Percentiles rank a stretch among this genome's conserved stretches.
Evolutionary conservation across 2,797 vertebrate genomes (phyloP).

Genomic region (Petrocephalus schoutedeni): DNA sequence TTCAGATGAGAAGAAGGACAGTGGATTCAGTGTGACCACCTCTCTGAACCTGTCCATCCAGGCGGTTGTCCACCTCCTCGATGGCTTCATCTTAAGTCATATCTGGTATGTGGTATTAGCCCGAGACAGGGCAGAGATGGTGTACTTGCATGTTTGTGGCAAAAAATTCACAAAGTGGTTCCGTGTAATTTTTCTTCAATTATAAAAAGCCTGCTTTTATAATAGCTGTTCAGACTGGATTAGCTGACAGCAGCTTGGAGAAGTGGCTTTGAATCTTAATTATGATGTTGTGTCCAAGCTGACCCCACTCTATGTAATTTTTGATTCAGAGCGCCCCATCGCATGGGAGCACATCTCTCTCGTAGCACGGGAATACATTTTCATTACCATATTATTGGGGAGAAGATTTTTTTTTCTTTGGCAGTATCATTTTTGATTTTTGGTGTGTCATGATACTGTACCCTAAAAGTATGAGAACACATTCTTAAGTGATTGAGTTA

Average conservation of each 20-base stretch:
- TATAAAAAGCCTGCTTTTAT: background rate
- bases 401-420: background rate
- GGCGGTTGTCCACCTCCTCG: background rate
- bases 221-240: background rate
- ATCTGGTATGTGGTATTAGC: background rate
- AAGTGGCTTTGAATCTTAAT: constrained; percentile 3
- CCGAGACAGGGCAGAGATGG: background rate
- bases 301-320: background rate
- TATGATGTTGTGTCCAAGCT: background rate
- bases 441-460: background rate
- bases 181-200: background rate
- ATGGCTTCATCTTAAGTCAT: background rate
- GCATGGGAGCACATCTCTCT: background rate
- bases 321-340: background rate
- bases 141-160: background rate
- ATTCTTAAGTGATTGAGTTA: constrained; percentile 22
- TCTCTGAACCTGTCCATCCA: background rate
- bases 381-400: background rate
- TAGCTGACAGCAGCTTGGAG: background rate
- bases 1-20: background rate
- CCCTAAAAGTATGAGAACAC: background rate
- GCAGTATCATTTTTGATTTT: background rate
- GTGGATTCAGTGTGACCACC: background rate
- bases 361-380: background rate
- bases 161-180: background rate